A percentile compares a stretch with the other conserved stretches of the same genome.
Conservation (phyloP, 2,888 invertebrate genomes). For the Trichopoda pennipes region DNA sequence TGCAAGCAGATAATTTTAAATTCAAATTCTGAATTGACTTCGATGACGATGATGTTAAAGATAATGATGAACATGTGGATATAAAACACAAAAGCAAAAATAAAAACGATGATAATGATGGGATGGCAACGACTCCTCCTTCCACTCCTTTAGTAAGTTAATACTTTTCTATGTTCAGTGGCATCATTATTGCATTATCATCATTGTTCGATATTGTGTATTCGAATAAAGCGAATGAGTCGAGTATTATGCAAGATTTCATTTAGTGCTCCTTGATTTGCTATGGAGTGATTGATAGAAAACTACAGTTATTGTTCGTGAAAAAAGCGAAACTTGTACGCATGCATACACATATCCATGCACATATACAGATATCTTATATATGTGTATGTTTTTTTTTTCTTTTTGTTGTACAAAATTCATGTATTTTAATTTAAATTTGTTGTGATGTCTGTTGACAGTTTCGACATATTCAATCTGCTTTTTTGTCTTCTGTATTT, state of each 20-base stretch:
- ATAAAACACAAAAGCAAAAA: neutral
- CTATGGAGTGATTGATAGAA: conserved; percentile 22
- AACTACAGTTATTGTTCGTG: conserved; percentile 17
- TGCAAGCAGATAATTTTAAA: conserved; percentile 48
- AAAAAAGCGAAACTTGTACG: conserved; percentile 23
- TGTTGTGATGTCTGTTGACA: conserved; percentile 66
- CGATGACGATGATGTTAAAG: conserved; percentile 27
- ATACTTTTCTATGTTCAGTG: neutral
- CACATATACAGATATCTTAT: neutral
- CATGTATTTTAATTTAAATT: conserved; percentile 63
- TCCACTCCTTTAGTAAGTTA: neutral
- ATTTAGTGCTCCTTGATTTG: conserved; percentile 30
- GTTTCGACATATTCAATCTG: conserved; percentile 66
- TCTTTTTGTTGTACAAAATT: conserved; percentile 8
- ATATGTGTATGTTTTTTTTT: neutral
- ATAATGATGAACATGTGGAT: conserved; percentile 10
- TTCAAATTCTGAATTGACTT: conserved; percentile 43
- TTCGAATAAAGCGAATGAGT: conserved; percentile 1
- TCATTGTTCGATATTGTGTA: conserved; percentile 23
- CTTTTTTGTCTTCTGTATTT: conserved; percentile 34
- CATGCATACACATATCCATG: neutral
- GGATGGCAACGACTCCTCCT: neutral
- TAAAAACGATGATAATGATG: neutral
- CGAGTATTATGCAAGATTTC: conserved; percentile 44
- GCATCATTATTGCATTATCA: conserved; percentile 20